phyloP scores from a whole-genome alignment of 2,888 invertebrate genomes.

The Sicus ferrugineus region DNA sequence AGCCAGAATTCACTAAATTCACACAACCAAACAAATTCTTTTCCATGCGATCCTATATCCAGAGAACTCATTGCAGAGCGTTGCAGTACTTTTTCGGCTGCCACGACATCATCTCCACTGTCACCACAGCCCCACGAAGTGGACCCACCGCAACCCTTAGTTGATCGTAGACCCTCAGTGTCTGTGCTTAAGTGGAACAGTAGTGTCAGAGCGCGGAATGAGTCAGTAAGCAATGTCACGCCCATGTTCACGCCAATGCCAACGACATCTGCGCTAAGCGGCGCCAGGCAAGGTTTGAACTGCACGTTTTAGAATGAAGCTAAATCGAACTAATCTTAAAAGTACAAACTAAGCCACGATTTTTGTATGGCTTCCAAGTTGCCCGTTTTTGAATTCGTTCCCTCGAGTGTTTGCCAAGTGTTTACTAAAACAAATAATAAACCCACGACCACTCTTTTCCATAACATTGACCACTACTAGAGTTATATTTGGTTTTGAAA shows the following conservation, averaged over 20 bases:
- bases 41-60: slow-evolving; percentile 17
- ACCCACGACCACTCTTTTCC: slow-evolving; percentile 3
- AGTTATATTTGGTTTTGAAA: not conserved
- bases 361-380: slow-evolving; percentile 1
- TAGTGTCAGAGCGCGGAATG: slow-evolving; percentile 39
- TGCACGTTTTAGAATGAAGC: slow-evolving; percentile 37
- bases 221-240: slow-evolving; percentile 32
- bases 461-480: slow-evolving; percentile 5
- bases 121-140: slow-evolving; percentile 70
- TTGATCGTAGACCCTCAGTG: slow-evolving; percentile 73
- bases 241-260: slow-evolving; percentile 35
- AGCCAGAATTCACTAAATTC: slow-evolving; percentile 21
- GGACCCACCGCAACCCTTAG: slow-evolving; percentile 76
- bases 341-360: not conserved
- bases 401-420: slow-evolving; percentile 7
- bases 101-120: slow-evolving; percentile 65
- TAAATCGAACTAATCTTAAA: slow-evolving; percentile 22
- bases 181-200: slow-evolving; percentile 68
- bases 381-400: slow-evolving; percentile 12
- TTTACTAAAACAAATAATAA: not conserved
- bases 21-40: slow-evolving; percentile 20
- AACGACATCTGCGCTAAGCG: slow-evolving; percentile 50
- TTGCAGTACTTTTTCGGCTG: slow-evolving; percentile 74
- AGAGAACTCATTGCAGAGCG: slow-evolving; percentile 69
- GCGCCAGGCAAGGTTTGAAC: slow-evolving; percentile 68